Evolutionary conservation across 2,888 invertebrate genomes (phyloP), one percentile per base, ranked within the genome.

Genomic region (Temnothorax unifasciatus): DNA sequence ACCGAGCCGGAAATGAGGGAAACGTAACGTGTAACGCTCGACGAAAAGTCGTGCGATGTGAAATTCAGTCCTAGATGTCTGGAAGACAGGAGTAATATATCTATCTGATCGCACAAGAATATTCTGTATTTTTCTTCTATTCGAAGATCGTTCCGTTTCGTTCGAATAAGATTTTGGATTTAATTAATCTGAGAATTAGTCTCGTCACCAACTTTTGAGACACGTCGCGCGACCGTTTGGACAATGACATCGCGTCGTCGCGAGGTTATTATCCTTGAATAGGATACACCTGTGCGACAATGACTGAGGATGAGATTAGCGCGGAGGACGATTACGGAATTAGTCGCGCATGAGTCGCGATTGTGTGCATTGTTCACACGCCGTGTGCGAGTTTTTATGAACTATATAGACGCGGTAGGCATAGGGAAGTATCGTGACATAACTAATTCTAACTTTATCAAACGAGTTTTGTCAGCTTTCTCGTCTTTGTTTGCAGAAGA

Each of bases 11-110:
- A 76, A 82, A 68, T 57, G 82, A 47, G 63, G 34, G 64, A 52
- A 76, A 85, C 68, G 52, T 77, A 54, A 73, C 44, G 47, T 68
- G 82, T 69, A 81, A 75, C 63, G 76, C 34, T 8, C 38, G 21
- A 63, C 41, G 69, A 64, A 13, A 44, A 21, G 34, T 44, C n/a
- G 61, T 18, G 25, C 13, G 41, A 21, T 41, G 68, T 69, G 76
- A 68, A 52, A 76, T 52, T 41, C 34, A 29, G 18, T 38, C 25
- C 25, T 9, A 8, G 38, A 29, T 29, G 29, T 52, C 21, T n/a
- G n/a, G 34, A 18, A 52, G 25, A 66, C 34, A 44, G 50, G 6
- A 38, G 1, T 47, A 38, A 34, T 47, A 0, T 6, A 8, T 18
- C 47, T 15, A n/a, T 34, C 34, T 11, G 34, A 63, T 63, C 13